Evolutionary conservation across 2,888 invertebrate genomes (phyloP).

Genomic region (Alsophila aescularia): DNA sequence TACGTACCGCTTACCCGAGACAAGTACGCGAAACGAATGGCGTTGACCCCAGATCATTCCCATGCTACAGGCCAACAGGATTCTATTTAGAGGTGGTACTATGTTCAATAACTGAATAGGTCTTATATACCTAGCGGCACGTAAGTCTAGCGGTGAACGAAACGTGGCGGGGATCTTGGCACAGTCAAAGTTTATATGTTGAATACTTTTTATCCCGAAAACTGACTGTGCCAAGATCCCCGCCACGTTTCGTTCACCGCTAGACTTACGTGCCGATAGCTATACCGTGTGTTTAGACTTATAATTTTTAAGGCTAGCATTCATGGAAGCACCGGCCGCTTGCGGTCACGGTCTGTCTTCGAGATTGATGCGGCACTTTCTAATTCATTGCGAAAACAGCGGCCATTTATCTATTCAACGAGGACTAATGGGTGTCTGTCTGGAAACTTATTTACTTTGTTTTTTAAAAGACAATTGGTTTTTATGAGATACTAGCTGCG

Average conservation of each 20-base stretch:
- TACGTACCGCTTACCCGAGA: slow-evolving; percentile 78
- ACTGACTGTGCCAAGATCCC: too few relatives aligned
- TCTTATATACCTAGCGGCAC: too few relatives aligned
- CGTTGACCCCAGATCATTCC: slow-evolving; percentile 83
- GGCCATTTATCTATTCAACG: slow-evolving; percentile 10
- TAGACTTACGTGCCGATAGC: too few relatives aligned
- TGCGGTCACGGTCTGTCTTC: slow-evolving; percentile 20
- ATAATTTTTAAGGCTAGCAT: slow-evolving; percentile 65
- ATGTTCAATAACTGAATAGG: slow-evolving; percentile 70
- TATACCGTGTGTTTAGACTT: too few relatives aligned
- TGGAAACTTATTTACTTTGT: slow-evolving; percentile 2
- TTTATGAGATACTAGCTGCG: too few relatives aligned
- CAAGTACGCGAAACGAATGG: slow-evolving; percentile 81
- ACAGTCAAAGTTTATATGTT: too few relatives aligned
- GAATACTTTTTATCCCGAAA: too few relatives aligned
- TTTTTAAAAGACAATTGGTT: neutral
- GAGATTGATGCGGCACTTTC: slow-evolving; percentile 17
- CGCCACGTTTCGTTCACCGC: too few relatives aligned
- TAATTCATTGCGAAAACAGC: slow-evolving; percentile 6
- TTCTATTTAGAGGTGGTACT: slow-evolving; percentile 75
- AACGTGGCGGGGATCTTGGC: too few relatives aligned
- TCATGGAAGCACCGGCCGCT: slow-evolving; percentile 55
- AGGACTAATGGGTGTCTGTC: slow-evolving; percentile 4
- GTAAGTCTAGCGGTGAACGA: too few relatives aligned
- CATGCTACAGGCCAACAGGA: slow-evolving; percentile 79